A percentile compares a stretch with the other conserved stretches of the same genome.
Conservation (phyloP, 2,113 vertebrate species). For the Rattus rattus region DNA sequence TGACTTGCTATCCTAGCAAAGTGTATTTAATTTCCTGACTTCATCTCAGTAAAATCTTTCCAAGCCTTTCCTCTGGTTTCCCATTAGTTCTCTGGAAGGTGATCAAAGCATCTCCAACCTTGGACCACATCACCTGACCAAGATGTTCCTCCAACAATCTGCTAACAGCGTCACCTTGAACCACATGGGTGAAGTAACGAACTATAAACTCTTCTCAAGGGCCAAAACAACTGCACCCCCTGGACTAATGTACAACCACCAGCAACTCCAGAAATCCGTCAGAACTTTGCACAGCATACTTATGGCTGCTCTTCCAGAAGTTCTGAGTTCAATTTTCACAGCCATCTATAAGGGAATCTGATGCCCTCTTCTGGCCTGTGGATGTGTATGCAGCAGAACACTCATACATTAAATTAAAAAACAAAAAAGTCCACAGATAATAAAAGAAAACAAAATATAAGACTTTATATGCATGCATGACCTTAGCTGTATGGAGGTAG, state of each 20-base stretch:
- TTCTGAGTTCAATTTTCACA: too few relatives aligned
- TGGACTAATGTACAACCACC: not conserved
- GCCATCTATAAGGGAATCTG: too few relatives aligned
- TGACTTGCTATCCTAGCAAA: not conserved
- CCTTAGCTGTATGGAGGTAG: not conserved
- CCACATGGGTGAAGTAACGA: not conserved
- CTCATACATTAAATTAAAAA: constrained; percentile 1
- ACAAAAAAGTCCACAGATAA: not conserved
- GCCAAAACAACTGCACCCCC: not conserved
- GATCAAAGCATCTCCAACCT: not conserved
- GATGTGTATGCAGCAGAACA: too few relatives aligned
- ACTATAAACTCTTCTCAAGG: not conserved
- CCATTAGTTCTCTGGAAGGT: not conserved
- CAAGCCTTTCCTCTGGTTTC: not conserved
- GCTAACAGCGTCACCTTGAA: not conserved
- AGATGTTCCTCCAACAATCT: not conserved
- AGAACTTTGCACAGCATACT: not conserved
- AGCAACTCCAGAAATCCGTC: not conserved
- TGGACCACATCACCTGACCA: not conserved
- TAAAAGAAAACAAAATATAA: constrained; percentile 31
- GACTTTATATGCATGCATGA: constrained; percentile 11
- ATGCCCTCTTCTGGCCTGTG: too few relatives aligned
- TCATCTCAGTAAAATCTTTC: not conserved
- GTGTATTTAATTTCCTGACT: not conserved
- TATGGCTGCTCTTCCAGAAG: not conserved